phyloP scores from a whole-genome alignment of 2,797 vertebrate species.

The Philypnodon macrostomus region DNA sequence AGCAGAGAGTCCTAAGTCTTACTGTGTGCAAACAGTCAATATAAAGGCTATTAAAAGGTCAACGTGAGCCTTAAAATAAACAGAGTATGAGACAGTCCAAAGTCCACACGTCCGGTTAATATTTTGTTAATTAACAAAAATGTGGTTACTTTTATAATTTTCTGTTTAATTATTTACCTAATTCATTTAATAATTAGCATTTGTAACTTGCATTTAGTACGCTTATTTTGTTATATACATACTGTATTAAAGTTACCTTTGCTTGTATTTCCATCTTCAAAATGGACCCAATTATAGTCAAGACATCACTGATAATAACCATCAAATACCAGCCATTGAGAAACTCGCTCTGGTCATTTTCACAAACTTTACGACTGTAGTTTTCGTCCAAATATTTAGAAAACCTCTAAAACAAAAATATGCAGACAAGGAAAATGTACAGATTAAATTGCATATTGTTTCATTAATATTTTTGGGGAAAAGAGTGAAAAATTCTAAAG shows the following conservation, averaged over 20 bases:
- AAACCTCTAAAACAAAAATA: slow-evolving; percentile 80
- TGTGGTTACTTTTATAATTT: too few species aligned
- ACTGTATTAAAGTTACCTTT: slow-evolving; percentile 78
- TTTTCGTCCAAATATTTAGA: slow-evolving; percentile 83
- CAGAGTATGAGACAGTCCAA: slow-evolving; percentile 17
- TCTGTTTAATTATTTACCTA: too few species aligned
- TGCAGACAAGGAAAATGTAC: too few species aligned
- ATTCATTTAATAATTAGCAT: too few species aligned
- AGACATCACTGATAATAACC: slow-evolving; percentile 89
- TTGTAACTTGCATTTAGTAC: too few species aligned
- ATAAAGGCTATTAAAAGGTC: slow-evolving; percentile 5
- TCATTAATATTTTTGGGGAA: too few species aligned
- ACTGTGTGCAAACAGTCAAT: slow-evolving; percentile 15
- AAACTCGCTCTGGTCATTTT: slow-evolving; percentile 84
- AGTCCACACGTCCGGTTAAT: slow-evolving; percentile 25
- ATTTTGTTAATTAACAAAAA: neutral
- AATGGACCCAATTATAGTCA: slow-evolving; percentile 91
- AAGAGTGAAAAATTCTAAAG: too few species aligned
- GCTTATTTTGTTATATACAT: neutral
- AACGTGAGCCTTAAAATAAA: slow-evolving; percentile 22
- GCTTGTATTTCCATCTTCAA: slow-evolving; percentile 98
- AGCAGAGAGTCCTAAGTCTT: too few species aligned
- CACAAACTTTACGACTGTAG: slow-evolving; percentile 80
- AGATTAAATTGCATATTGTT: too few species aligned
- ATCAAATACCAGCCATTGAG: slow-evolving; percentile 93